Conservation (phyloP, 1,140 invertebrate species). For the Zaprionus nigranus region DNA sequence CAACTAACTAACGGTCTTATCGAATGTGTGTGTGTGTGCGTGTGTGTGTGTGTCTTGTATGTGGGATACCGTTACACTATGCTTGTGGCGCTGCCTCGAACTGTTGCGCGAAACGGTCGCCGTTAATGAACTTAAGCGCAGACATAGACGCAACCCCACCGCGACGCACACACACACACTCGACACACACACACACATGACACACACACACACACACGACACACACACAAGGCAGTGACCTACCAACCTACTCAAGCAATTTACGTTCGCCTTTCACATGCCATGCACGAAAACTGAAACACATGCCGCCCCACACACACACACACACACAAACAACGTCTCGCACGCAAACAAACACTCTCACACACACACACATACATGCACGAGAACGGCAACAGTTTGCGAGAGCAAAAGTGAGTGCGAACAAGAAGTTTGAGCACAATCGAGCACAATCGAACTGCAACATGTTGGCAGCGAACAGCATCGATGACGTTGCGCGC, state of each 20-base stretch:
- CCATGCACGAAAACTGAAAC: slow-evolving; percentile 50
- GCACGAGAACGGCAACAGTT: slow-evolving; percentile 67
- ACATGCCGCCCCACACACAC: slow-evolving; percentile 5
- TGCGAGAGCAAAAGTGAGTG: slow-evolving; percentile 37
- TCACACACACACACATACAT: background rate
- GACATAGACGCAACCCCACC: slow-evolving; percentile 40
- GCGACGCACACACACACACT: slow-evolving; percentile 10
- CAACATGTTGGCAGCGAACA: slow-evolving; percentile 47
- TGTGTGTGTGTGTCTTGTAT: background rate
- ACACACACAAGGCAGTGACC: slow-evolving; percentile 63
- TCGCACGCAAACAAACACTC: slow-evolving; percentile 12
- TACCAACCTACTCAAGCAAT: slow-evolving; percentile 70
- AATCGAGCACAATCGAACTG: slow-evolving; percentile 18
- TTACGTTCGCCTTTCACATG: slow-evolving; percentile 28
- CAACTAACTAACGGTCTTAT: slow-evolving; percentile 43
- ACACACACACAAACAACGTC: slow-evolving; percentile 11
- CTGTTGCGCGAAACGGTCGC: slow-evolving; percentile 65
- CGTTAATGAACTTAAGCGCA: slow-evolving; percentile 79
- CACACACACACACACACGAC: slow-evolving; percentile 18
- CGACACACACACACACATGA: slow-evolving; percentile 9
- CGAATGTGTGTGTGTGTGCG: background rate
- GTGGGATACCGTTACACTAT: slow-evolving; percentile 15
- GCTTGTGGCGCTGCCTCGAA: slow-evolving; percentile 38
- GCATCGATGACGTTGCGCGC: slow-evolving; percentile 59
- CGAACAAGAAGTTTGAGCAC: slow-evolving; percentile 17